A percentile compares a stretch with the other conserved stretches of the same genome.
Conservation (phyloP, 2,113 vertebrate species). For the Mirounga angustirostris region DNA sequence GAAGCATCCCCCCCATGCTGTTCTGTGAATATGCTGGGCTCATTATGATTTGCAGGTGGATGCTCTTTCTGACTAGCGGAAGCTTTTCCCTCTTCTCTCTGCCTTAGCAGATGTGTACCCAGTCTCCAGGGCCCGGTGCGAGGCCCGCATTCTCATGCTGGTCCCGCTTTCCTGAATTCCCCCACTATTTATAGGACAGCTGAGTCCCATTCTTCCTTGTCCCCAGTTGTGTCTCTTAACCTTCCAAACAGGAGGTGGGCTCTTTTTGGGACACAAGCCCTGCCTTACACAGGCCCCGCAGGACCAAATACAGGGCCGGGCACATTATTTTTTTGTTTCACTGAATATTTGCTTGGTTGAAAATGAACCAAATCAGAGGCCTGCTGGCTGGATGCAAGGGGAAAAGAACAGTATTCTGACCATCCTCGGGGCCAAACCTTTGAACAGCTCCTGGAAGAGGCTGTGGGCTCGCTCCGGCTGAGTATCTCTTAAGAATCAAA, state of each 20-base stretch:
- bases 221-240: background rate
- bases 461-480: background rate
- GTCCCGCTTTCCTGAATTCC: too few species aligned
- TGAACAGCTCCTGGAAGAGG: background rate
- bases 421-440: too few species aligned
- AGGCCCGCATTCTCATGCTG: background rate
- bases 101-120: background rate
- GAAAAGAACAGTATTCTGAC: background rate
- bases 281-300: too few species aligned
- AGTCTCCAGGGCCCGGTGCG: background rate
- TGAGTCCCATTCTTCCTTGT: background rate
- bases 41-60: rapidly evolving
- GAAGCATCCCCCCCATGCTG: background rate
- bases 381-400: background rate
- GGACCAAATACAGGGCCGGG: background rate
- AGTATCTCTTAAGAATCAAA: background rate
- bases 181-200: rapidly evolving
- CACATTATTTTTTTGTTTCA: rapidly evolving
- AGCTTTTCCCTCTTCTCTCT: background rate
- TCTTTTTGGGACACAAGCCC: background rate
- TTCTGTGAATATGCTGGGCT: background rate
- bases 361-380: background rate
- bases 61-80: background rate
- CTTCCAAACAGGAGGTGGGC: background rate
- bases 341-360: background rate